Base-by-base conservation (phyloP, 2,888 invertebrate genomes). In the Eupithecia vulgata region DNA sequence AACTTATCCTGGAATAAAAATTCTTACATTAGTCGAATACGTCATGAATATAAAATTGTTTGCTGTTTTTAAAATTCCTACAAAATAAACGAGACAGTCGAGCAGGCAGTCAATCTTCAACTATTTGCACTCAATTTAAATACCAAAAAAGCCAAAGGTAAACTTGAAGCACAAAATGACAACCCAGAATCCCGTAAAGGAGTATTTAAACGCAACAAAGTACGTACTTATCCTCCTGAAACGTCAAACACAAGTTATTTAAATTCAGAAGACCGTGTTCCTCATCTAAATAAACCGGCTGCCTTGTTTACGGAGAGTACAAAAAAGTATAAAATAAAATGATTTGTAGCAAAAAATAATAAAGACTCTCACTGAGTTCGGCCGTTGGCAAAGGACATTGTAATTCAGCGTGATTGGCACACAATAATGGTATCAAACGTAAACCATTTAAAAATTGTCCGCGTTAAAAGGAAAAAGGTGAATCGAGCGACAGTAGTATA, bases 381-480 rank as follows among this genome's bases (percentile, higher is more conserved):
- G 92, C 85, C 86, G 86, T 87, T 84, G 87, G 85, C 89, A 94
- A 93, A 92, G 91, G 93, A 94, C 93, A 94, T 93, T 94, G 94
- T 94, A 94, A 93, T 93, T 94, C 94, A 93, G 87, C 81, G 89
- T 93, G 94, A 94, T 94, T 94, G 94, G 94, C 94, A 94, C 92
- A 94, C 94, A 94, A 94, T 94, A 94, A 94, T 93, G 92, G 93
- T 93, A 92, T 93, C 94, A 94, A 93, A 91, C 90, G 90, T 92
- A 90, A 89, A 91, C 92, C 92, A 91, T 93, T 94, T 94, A 91
- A 94, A 94, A 94, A 94, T 92, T 93, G 93, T 90, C 88, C 89
- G 88, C 86, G 90, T 87, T 90, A 91, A 93, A 93, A 92, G 89
- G 89, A 91, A 93, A 91, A 93, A 89, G 88, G 86, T 85, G 81